Percentiles rank a stretch among this genome's conserved stretches.
Evolutionary conservation across 2,888 invertebrate species (phyloP).

Genomic region (Eilema depressum): DNA sequence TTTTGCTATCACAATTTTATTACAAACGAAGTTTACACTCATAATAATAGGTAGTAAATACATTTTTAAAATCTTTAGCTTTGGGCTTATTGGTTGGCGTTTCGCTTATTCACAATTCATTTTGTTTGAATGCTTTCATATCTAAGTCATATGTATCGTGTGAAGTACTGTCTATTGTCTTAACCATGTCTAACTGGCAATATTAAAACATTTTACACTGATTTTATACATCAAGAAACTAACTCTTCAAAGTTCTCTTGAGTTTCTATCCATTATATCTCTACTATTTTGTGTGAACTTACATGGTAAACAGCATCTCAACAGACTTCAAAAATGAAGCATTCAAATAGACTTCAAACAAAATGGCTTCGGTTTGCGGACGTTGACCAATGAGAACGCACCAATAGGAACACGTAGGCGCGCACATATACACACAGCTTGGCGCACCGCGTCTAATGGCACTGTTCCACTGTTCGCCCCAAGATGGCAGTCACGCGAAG

Average conservation of each 20-base stretch:
- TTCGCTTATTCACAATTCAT: constrained; percentile 40
- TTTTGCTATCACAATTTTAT: constrained; percentile 16
- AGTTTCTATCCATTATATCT: neutral
- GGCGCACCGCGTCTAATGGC: constrained; percentile 76
- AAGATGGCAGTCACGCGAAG: constrained; percentile 88
- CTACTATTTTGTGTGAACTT: neutral
- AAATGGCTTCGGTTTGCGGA: constrained; percentile 24
- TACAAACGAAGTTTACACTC: constrained; percentile 20
- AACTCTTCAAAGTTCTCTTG: constrained; percentile 1
- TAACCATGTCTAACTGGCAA: constrained; percentile 12
- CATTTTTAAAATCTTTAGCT: constrained; percentile 32
- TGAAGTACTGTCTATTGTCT: constrained; percentile 14
- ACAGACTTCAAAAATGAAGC: constrained; percentile 20
- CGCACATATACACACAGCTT: constrained; percentile 58
- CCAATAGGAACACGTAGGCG: constrained; percentile 29
- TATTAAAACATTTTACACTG: neutral
- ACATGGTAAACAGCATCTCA: neutral
- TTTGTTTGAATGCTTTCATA: constrained; percentile 42
- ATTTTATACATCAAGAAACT: constrained; percentile 4
- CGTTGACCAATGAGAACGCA: constrained; percentile 48
- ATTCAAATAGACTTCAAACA: constrained; percentile 35
- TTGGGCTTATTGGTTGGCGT: constrained; percentile 52
- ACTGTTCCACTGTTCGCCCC: constrained; percentile 72
- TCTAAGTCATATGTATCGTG: constrained; percentile 14
- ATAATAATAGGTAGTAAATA: constrained; percentile 17